Evolutionary conservation across 2,888 invertebrate genomes (phyloP).

Genomic region (Eupeodes latifasciatus): DNA sequence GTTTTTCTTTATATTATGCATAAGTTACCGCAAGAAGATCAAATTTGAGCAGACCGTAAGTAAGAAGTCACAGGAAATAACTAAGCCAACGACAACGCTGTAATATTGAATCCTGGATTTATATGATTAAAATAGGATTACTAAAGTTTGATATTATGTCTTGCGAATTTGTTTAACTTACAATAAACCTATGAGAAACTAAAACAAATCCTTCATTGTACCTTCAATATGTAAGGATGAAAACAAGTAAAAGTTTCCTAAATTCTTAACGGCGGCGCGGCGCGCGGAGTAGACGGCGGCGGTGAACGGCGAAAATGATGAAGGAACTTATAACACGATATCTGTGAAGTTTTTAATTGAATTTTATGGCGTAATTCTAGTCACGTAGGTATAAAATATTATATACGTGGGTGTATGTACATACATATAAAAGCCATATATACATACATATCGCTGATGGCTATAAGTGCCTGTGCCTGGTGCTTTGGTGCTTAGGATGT

Average conservation of each 20-base stretch:
- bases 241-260: slow-evolving; percentile 3
- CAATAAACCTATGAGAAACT: not conserved
- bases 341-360: slow-evolving; percentile 73
- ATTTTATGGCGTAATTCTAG: slow-evolving; percentile 69
- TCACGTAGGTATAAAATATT: slow-evolving; percentile 42
- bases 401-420: not conserved
- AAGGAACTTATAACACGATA: slow-evolving; percentile 61
- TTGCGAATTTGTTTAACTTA: slow-evolving; percentile 1
- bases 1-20: slow-evolving; percentile 27
- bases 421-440: not conserved
- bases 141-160: not conserved
- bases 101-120: not conserved
- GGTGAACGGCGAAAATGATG: not conserved
- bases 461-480: slow-evolving; percentile 40
- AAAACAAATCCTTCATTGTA: slow-evolving; percentile 11
- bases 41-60: slow-evolving; percentile 24
- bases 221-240: not conserved
- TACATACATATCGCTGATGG: slow-evolving; percentile 13
- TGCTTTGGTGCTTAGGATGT: not conserved
- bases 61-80: not conserved
- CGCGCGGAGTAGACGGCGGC: no score
- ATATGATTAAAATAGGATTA: slow-evolving; percentile 22
- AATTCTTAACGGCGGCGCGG: not conserved
- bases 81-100: not conserved
- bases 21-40: slow-evolving; percentile 35